Percentiles rank a stretch among this genome's conserved stretches.
Conservation (phyloP, 2,888 invertebrate species). For the Melanostoma scalare region DNA sequence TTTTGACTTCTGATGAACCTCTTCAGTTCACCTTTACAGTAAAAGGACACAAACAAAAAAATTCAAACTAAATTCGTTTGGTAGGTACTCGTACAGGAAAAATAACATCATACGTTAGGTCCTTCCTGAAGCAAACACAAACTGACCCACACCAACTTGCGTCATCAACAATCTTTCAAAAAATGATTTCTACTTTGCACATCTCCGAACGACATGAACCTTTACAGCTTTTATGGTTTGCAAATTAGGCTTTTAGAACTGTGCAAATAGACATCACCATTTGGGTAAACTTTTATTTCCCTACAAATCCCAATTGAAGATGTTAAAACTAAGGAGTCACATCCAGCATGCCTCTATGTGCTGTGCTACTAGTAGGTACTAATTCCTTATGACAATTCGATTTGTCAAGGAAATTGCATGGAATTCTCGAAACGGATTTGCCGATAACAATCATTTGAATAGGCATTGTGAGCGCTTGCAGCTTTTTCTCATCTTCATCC, state of each 20-base stretch:
- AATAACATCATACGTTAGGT: no score
- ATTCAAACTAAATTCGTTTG: no score
- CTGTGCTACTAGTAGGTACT: constrained; percentile 19
- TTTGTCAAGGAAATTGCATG: constrained; percentile 53
- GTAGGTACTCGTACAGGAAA: no score
- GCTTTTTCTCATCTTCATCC: constrained; percentile 6
- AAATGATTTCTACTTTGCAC: no score
- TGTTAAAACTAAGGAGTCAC: constrained; percentile 35
- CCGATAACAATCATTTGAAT: constrained; percentile 59
- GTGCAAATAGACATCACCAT: constrained; percentile 24
- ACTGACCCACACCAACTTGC: no score
- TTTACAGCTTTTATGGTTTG: constrained; percentile 23
- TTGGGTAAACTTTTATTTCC: constrained; percentile 34
- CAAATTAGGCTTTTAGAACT: constrained; percentile 30
- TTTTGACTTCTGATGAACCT: no score
- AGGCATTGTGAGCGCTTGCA: constrained; percentile 61
- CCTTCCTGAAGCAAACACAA: no score
- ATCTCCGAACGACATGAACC: constrained; percentile 6
- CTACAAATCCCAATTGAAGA: constrained; percentile 7
- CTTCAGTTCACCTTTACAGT: no score
- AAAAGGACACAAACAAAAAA: no score
- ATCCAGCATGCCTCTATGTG: background rate
- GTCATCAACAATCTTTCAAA: no score
- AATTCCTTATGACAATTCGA: constrained; percentile 53
- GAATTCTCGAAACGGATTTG: constrained; percentile 60